Base-by-base conservation (phyloP, 2,888 invertebrate genomes). In the Dendrolimus pini region DNA sequence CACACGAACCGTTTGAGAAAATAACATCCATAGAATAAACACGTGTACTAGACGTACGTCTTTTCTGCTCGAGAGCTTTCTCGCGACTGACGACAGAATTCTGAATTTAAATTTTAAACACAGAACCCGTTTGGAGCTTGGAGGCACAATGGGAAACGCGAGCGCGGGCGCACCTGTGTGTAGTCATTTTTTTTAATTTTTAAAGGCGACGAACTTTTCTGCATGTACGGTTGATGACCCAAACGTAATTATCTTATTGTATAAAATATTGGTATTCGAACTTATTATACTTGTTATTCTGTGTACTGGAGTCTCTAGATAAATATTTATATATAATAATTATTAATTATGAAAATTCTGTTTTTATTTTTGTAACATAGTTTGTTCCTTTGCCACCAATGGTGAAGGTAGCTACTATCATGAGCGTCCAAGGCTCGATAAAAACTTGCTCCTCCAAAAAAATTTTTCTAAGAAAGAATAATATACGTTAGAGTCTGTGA, bases 91-190 rank as follows among this genome's bases (percentile, higher is more conserved):
- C 59, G 64, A 56, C 62, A 63, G 66, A 70, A 67, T 66, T 30
- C 30, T 30, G 47, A 47, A 47, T 47, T 47, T 12, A 47, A 47
- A 47, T 47, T 47, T 47, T 12, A 47, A 47, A 47, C 62, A 66
- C 63, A 66, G 66, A 78, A 82, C 82, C 69, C 70, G 82, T 82
- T 80, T 71, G 67, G 61, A 66, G 67, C 61, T 74, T 69, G 74
- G 77, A 75, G 64, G 76, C 77, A 80, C 85, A 85, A 84, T 83
- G 81, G 78, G 76, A 74, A 77, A 80, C 74, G 75, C 81, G 75
- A 78, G 83, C 84, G 83, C 85, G 66, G 70, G 83, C 85, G 84
- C 87, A 85, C 88, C 87, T 88, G 89, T 85, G 84, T 70, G 71
- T 70, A 69, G 71, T 66, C 65, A 60, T 64, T 67, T 74, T 79